These are phyloP conservation scores for Nerophis ophidion DNA, from an alignment of 2,113 vertebrate species.

Conservation along the genomic window DNA sequence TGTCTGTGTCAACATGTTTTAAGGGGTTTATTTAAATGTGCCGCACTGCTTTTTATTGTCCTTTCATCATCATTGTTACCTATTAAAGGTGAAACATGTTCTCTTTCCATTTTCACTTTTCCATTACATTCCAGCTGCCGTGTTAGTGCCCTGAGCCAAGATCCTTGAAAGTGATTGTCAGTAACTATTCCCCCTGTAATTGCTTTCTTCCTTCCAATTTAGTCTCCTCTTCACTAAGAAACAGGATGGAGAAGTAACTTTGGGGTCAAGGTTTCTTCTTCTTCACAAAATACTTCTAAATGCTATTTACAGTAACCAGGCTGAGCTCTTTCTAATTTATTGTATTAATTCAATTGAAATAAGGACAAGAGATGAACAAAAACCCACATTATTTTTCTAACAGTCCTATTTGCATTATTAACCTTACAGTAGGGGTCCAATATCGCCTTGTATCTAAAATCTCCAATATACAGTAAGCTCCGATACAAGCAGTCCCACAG, in stretches of 20 bases:
- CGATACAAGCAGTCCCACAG: no score
- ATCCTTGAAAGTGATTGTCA: conserved; percentile 44
- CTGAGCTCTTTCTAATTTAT: background rate
- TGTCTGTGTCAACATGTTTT: background rate
- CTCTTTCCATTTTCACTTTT: conserved; percentile 18
- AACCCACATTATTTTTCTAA: no score
- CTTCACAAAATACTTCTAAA: conserved; percentile 24
- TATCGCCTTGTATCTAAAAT: no score
- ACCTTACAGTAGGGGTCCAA: no score
- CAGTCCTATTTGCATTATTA: no score
- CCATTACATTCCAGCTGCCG: conserved; percentile 15
- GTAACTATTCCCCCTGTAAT: conserved; percentile 41
- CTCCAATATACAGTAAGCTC: no score
- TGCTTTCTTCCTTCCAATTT: conserved; percentile 43
- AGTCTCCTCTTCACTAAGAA: conserved; percentile 34
- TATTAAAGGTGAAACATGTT: conserved; percentile 18
- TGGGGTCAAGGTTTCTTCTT: conserved; percentile 16
- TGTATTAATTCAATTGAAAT: no score
- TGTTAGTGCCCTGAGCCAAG: conserved; percentile 35
- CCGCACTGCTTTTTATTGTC: background rate
- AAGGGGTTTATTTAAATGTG: conserved; percentile 6
- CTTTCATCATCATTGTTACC: conserved; percentile 2
- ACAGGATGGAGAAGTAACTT: conserved; percentile 23
- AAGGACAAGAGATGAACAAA: no score
- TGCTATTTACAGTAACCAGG: conserved; percentile 20